Conservation (phyloP, 2,888 invertebrate species). For the Quadroppia sp. region DNA sequence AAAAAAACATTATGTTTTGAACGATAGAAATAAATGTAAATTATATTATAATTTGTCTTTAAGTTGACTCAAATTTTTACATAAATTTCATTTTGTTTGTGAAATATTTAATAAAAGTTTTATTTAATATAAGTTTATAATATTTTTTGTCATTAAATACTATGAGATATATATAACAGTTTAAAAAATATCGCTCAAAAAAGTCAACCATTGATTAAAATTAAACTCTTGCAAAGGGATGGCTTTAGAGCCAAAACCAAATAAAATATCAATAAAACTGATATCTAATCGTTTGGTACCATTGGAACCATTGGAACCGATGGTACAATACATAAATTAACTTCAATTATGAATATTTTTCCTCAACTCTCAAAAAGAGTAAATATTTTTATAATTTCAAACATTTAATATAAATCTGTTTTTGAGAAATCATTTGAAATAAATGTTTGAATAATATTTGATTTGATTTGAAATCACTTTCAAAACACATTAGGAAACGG, state of each 20-base stretch:
- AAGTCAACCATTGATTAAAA: slow-evolving; percentile 8
- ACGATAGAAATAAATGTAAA: too few species aligned
- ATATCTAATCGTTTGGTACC: not conserved
- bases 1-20: too few species aligned
- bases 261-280: slow-evolving; percentile 25
- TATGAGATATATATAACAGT: not conserved
- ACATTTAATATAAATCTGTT: not conserved
- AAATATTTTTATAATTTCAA: not conserved
- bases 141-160: not conserved
- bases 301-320: slow-evolving; percentile 21
- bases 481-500: not conserved
- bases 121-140: not conserved
- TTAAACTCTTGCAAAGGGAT: not conserved
- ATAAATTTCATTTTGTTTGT: too few species aligned
- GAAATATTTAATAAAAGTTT: too few species aligned
- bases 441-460: not conserved
- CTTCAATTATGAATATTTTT: not conserved
- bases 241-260: not conserved
- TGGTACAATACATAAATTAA: slow-evolving; percentile 4
- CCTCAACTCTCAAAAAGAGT: slow-evolving; percentile 2
- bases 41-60: too few species aligned
- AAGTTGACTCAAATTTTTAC: too few species aligned
- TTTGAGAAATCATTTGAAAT: not conserved
- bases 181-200: not conserved
- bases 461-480: not conserved